Evolutionary conservation across 2,113 vertebrate genomes (phyloP).

Genomic region (Tympanuchus pallidicinctus): DNA sequence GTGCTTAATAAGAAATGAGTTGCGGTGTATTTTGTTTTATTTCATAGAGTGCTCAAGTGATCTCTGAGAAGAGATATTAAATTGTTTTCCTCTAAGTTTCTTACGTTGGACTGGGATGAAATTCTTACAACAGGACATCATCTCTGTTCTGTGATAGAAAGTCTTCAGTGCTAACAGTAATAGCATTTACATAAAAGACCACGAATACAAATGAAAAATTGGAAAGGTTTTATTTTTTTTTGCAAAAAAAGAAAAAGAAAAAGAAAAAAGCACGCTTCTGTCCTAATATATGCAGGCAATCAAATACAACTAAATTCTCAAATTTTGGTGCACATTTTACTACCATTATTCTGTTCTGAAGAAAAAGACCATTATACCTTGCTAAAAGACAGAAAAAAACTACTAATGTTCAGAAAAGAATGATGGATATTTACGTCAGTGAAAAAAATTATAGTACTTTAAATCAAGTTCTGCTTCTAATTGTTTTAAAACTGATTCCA

Average conservation of each 20-base stretch:
- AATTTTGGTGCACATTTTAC: background rate
- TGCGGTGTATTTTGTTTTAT: background rate
- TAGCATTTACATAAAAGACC: background rate
- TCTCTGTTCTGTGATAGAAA: background rate
- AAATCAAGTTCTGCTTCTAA: background rate
- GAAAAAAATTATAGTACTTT: background rate
- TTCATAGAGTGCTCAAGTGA: background rate
- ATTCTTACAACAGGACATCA: background rate
- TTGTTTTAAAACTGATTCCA: background rate
- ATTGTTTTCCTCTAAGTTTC: background rate
- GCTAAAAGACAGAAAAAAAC: background rate
- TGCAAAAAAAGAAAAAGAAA: background rate
- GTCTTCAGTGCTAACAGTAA: fast-evolving
- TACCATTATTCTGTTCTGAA: background rate
- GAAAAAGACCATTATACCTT: background rate
- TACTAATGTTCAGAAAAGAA: background rate
- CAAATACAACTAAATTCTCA: background rate
- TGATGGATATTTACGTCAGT: background rate
- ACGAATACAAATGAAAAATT: background rate
- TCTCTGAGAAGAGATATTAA: background rate
- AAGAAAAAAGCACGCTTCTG: background rate
- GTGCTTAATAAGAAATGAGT: background rate
- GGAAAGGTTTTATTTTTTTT: background rate
- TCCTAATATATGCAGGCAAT: background rate
- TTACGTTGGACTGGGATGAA: background rate